Evolutionary conservation across 2,888 invertebrate species (phyloP), one percentile per base, ranked within the genome.

Genomic region (Coecobrya sp.): DNA sequence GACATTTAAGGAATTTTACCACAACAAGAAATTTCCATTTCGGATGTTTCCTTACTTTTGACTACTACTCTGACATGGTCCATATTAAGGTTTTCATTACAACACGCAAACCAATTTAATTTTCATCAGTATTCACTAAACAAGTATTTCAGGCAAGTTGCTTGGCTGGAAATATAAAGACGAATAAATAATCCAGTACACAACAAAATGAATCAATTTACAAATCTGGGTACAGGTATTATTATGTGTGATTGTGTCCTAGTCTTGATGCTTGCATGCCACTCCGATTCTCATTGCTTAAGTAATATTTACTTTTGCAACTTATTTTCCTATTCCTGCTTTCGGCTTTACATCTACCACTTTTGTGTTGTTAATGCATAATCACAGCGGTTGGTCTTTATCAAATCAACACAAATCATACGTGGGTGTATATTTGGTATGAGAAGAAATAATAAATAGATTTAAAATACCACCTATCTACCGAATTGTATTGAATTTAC

Each of bases 21-120:
- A 52, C 30, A 52, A 55, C 52, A 25, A n/a, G 59, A 81, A 62
- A 59, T 25, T 85, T 59, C 59, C 25, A 82, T 81, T 81, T 76
- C 8, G n/a, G n/a, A n/a, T n/a, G 25, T 49, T 22, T 16, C 27
- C 59, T 7, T 30, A 27, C 25, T 49, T 68, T 7, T 70, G 19
- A 13, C 19, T 36, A 27, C 30, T 42, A 30, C 49, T 55, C 59
- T 7, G 3, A 19, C 52, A 16, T 59, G 65, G 59, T 81, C 36
- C 76, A 76, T 90, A 85, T 86, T 90, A 85, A 65, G 85, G 79
- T 90, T 90, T 85, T 90, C 85, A 90, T 85, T 62, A 79, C 65
- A 16, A 27, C 84, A 42, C 30, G 55, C 42, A 16, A 81, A 81
- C 42, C 11, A 16, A 27, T 25, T 13, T 27, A 55, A 42, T n/a